Percentiles rank a stretch among this genome's conserved stretches.
phyloP scores from a whole-genome alignment of 2,888 invertebrate genomes.

The Pterobdella sp. region DNA sequence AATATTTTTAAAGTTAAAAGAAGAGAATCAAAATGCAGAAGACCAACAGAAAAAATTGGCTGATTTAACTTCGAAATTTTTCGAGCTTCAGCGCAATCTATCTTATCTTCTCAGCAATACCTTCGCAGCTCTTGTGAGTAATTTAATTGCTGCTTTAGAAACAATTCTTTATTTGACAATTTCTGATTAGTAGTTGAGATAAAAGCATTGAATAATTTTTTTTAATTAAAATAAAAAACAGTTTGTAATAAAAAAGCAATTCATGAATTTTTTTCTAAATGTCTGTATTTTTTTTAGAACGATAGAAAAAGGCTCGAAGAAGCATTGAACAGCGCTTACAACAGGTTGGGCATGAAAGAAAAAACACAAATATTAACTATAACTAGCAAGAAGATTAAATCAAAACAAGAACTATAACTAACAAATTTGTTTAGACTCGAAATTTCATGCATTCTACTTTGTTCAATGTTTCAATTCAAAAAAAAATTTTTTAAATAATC shows the following conservation, averaged over 20 bases:
- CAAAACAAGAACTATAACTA: no score
- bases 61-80: not conserved
- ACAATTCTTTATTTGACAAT: no score
- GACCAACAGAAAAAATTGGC: not conserved
- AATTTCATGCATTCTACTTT: not conserved
- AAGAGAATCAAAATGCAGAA: not conserved
- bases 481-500: no score
- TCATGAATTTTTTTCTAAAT: no score
- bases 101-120: not conserved
- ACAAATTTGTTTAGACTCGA: not conserved
- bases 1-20: no score
- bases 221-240: no score
- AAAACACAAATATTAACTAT: not conserved
- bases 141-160: no score
- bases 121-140: not conserved
- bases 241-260: no score
- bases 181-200: no score
- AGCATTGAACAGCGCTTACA: not conserved
- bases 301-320: conserved; percentile 3
- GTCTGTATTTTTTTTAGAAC: no score
- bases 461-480: not conserved
- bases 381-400: not conserved
- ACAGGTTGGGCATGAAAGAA: not conserved
- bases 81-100: not conserved
- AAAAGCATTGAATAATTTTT: no score